phyloP scores from a whole-genome alignment of 2,113 vertebrate species.

The Epinephelus cyanopodus region DNA sequence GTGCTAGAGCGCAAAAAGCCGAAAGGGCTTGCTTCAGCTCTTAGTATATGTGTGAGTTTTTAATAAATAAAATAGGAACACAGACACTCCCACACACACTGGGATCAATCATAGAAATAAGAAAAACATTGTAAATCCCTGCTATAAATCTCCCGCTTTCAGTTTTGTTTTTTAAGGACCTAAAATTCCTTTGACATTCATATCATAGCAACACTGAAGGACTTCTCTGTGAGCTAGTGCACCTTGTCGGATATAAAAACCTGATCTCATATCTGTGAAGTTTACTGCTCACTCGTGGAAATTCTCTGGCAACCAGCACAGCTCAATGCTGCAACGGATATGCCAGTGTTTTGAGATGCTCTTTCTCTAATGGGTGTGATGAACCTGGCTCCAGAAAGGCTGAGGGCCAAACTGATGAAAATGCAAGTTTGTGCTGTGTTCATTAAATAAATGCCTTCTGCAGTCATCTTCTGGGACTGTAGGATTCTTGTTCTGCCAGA shows the following conservation, averaged over 20 bases:
- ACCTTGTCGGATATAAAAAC: background rate
- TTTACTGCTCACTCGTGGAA: constrained; percentile 8
- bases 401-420: background rate
- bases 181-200: constrained; percentile 18
- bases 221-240: background rate
- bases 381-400: background rate
- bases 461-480: background rate
- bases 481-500: background rate
- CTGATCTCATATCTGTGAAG: constrained; percentile 12
- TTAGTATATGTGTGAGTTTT: constrained; percentile 18
- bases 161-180: background rate
- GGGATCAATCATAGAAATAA: constrained; percentile 18
- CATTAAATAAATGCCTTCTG: background rate
- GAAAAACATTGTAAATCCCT: constrained; percentile 1
- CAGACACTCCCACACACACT: constrained; percentile 24
- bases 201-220: background rate
- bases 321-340: background rate
- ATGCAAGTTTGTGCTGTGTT: background rate
- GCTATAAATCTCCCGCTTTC: background rate
- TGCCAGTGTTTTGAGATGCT: background rate
- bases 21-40: constrained; percentile 30
- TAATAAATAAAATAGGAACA: constrained; percentile 14
- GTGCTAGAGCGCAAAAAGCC: constrained; percentile 20
- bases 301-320: background rate
- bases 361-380: background rate